Conservation (phyloP, 1,140 invertebrate species). For the Chlorops oryzae region DNA sequence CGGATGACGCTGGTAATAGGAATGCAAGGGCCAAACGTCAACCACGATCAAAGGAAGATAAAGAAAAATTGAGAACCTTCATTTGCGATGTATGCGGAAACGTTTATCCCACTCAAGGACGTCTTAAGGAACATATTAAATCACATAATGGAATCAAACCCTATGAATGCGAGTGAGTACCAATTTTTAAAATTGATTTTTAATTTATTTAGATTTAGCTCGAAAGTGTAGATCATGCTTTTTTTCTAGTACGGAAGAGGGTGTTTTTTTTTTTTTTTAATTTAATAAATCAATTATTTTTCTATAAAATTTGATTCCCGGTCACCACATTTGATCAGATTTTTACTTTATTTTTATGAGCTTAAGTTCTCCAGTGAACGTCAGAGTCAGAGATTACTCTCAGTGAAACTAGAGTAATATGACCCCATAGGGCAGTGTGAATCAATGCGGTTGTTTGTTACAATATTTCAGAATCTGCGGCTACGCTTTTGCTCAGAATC, state of each 20-base stretch:
- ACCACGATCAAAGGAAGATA: conserved; percentile 15
- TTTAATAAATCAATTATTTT: not conserved
- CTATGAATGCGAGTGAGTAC: conserved; percentile 42
- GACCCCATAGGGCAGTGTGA: no score
- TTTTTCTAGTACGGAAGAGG: no score
- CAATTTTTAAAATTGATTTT: fast-evolving
- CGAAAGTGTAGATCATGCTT: no score
- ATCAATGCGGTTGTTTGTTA: no score
- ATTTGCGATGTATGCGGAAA: conserved; percentile 45
- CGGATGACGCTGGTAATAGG: no score
- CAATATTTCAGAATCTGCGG: conserved; percentile 35
- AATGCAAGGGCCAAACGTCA: no score
- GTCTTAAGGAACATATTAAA: conserved; percentile 42
- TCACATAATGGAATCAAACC: conserved; percentile 38
- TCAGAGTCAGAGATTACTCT: no score
- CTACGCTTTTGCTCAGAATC: conserved; percentile 36
- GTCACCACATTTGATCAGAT: no score
- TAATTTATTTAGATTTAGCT: not conserved
- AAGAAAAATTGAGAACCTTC: conserved; percentile 26
- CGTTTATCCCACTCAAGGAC: conserved; percentile 35
- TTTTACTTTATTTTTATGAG: no score
- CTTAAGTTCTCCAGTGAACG: no score
- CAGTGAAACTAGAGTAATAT: no score
- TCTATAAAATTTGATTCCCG: not conserved
- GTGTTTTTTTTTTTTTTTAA: no score